Evolutionary conservation across 2,888 invertebrate species (phyloP), one percentile per base, ranked within the genome.

Genomic region (Drosophila stalkeri): DNA sequence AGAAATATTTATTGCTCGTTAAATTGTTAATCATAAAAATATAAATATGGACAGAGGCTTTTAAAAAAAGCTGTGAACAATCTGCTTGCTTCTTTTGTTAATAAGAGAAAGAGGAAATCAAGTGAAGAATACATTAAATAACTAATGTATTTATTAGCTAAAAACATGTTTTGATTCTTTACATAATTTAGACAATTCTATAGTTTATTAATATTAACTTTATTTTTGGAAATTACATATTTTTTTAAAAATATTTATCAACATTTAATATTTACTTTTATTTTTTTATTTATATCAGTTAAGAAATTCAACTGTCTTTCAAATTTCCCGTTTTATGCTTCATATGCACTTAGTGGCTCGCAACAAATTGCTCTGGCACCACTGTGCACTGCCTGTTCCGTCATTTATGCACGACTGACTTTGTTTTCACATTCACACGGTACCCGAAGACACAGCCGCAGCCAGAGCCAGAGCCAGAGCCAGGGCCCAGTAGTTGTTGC

Each of bases 381-480:
- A 86, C 67, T 77, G 83, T 86, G 72, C 78, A 75, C 72, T 54
- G 84, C 73, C 83, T 81, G 79, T 79, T 83, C 81, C 81, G 76
- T 89, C 89, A 89, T 85, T 90, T 90, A 86, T 90, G 86, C 90
- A 90, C 89, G 90, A 90, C 89, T 86, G 86, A 86, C 86, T 86
- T 86, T 86, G 86, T 90, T 86, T 90, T 89, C 75, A 86, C 86
- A 90, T 86, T 86, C 86, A 86, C 86, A 86, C 86, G 86, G 90
- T 90, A 86, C 77, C 81, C 90, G 76, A 78, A 79, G 82, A 47
- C 72, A 64, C 47, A 71, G 75, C 46, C 78, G 57, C 51, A 75
- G 79, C 80, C 57, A 57, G 33, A 59, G 54, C 46, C 57, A 57
- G 27, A 59, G 54, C 59, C 70, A 49, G 60, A 66, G 75, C 67